Evolutionary conservation across 1,140 invertebrate species (phyloP).

Genomic region (Scaptodrosophila lebanonensis): DNA sequence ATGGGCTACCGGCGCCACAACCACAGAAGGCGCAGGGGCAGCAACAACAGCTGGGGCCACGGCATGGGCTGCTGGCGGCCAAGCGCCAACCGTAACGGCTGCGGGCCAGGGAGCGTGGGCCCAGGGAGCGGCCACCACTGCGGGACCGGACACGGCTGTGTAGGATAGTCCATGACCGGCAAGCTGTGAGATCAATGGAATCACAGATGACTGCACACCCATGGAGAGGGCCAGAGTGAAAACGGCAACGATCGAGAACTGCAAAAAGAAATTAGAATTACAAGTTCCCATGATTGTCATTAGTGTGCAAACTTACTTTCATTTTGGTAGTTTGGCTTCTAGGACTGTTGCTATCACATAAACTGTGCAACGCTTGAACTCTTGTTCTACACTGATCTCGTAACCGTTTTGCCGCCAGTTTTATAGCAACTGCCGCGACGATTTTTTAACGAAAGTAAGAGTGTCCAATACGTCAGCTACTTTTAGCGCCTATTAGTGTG

Average conservation of each 20-base stretch:
- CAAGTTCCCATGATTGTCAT: neutral
- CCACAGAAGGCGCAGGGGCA: conserved; percentile 42
- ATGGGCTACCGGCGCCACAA: conserved; percentile 56
- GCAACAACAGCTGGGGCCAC: conserved; percentile 22
- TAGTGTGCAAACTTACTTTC: conserved; percentile 52
- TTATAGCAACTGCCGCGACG: conserved; percentile 39
- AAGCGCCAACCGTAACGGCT: conserved; percentile 44
- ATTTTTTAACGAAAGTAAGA: conserved; percentile 60
- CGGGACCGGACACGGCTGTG: conserved; percentile 53
- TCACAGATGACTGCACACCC: conserved; percentile 71
- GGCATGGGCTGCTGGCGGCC: conserved; percentile 31
- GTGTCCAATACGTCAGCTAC: conserved; percentile 38
- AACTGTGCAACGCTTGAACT: conserved; percentile 42
- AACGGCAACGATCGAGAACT: conserved; percentile 64
- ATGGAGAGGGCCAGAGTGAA: conserved; percentile 73
- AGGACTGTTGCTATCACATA: conserved; percentile 40
- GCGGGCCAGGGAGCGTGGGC: conserved; percentile 53
- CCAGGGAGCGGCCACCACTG: conserved; percentile 52
- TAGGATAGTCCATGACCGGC: conserved; percentile 64
- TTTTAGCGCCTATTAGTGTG: conserved; percentile 12
- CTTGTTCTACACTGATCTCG: conserved; percentile 70
- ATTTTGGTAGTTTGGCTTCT: conserved; percentile 47
- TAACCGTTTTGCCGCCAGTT: conserved; percentile 39
- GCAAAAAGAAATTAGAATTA: neutral
- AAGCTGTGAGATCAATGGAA: conserved; percentile 56